Evolutionary conservation across 2,113 vertebrate species (phyloP).

Genomic region (Rhinichthys klamathensis): DNA sequence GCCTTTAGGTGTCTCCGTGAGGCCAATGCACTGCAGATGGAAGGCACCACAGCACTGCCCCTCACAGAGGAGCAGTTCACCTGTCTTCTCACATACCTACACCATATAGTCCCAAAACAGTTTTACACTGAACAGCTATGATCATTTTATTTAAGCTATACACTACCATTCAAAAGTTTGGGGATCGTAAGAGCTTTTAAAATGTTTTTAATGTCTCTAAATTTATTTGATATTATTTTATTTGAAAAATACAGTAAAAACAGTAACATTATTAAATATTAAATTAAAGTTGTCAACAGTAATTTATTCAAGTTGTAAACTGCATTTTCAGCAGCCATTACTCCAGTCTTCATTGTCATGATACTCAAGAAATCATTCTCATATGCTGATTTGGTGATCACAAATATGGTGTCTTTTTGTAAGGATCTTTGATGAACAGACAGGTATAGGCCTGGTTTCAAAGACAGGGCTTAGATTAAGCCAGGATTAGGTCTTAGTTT

Average conservation of each 20-base stretch:
- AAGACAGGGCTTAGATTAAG: no score
- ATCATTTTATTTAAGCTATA: background rate
- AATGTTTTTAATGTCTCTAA: background rate
- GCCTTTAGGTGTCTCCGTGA: constrained; percentile 87
- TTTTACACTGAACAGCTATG: background rate
- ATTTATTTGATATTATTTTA: background rate
- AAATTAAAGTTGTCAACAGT: no score
- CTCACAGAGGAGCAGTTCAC: constrained; percentile 92
- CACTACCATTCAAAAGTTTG: background rate
- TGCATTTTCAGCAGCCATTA: background rate
- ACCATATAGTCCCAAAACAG: constrained; percentile 26
- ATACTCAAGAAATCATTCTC: no score
- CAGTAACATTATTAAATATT: background rate
- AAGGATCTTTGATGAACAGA: background rate
- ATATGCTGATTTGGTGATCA: no score
- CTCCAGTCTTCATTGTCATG: background rate
- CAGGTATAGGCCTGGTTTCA: no score
- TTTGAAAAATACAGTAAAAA: background rate
- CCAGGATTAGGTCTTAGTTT: no score
- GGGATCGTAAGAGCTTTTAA: background rate
- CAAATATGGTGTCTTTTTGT: no score
- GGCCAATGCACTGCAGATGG: constrained; percentile 92
- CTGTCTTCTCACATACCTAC: constrained; percentile 93
- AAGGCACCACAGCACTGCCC: constrained; percentile 97
- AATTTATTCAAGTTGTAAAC: no score